phyloP scores from a whole-genome alignment of 2,888 invertebrate genomes.

The Tenodera sinensis region DNA sequence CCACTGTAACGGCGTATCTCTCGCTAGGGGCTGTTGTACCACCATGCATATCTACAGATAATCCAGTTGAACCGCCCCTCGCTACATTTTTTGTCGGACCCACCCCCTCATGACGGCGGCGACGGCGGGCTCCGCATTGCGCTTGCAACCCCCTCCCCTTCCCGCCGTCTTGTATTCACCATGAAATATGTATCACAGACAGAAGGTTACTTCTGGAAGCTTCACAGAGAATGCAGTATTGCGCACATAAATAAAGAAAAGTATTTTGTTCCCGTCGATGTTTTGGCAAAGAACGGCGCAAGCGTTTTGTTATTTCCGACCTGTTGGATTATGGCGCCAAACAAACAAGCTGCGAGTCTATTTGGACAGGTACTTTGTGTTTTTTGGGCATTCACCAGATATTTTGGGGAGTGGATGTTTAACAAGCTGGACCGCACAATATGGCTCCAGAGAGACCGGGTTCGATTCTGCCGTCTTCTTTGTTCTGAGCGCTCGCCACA shows the following conservation, averaged over 20 bases:
- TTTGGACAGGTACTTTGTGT: neutral
- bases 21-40: neutral
- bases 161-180: neutral
- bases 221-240: neutral
- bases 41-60: neutral
- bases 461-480: too few species aligned
- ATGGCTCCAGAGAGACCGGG: too few species aligned
- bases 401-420: neutral
- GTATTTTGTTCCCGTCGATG: neutral
- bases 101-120: neutral
- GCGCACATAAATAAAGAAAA: neutral
- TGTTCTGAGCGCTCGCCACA: too few species aligned
- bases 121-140: neutral
- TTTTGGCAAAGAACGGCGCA: neutral
- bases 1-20: neutral
- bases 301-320: neutral
- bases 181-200: slow-evolving; percentile 1
- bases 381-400: neutral
- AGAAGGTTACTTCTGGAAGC: neutral
- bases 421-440: too few species aligned
- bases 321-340: neutral
- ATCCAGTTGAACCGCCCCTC: neutral
- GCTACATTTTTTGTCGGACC: neutral
- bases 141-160: neutral
- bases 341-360: neutral